Base-by-base conservation (phyloP, 2,888 invertebrate species). In the Lepas anatifera region DNA sequence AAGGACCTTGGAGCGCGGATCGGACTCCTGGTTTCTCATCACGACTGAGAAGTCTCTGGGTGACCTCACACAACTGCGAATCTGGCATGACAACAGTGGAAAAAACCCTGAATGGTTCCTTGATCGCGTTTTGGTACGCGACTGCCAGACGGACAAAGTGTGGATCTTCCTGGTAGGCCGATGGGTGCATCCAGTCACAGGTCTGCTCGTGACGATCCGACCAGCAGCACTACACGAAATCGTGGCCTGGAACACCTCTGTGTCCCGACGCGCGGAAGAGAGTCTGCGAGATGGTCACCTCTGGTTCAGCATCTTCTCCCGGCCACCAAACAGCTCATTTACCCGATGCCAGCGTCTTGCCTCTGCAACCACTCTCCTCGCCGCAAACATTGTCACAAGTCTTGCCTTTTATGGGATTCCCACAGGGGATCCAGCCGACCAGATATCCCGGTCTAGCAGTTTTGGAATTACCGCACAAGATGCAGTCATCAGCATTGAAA, bases 51-150 rank as follows among this genome's bases (percentile, higher is more conserved):
- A 81, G 70, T 77, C 80, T 2, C 77, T 83, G 46, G 83, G 83
- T 6, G 75, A 76, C 4, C 75, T 83, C 69, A 79, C 77, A 73
- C 81, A 79, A 73, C 73, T 81, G 32, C 76, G 81, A 16, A 75
- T 83, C 10, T 83, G 83, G 83, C 82, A 83, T 71, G 82, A 83
- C 76, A 83, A 83, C 75, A 77, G 78, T 11, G 83, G 82, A 4
- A 77, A 78, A 71, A 69, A 71, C 29, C 75, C 75, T 3, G 68
- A 69, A 1, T 83, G 83, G 83, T 81, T 78, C 73, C 75, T 82
- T 43, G 79, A 80, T 69, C 79, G 79, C 74, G 75, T 83, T 48
- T 73, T 80, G 8, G 76, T 83, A 13, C 73, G 78, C 13, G 82
- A 83, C 74, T 76, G 83, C 11, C 82, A 83, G 76, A 82, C 82